Evolutionary conservation across 2,113 vertebrate genomes (phyloP).

Genomic region (Peromyscus maniculatus): DNA sequence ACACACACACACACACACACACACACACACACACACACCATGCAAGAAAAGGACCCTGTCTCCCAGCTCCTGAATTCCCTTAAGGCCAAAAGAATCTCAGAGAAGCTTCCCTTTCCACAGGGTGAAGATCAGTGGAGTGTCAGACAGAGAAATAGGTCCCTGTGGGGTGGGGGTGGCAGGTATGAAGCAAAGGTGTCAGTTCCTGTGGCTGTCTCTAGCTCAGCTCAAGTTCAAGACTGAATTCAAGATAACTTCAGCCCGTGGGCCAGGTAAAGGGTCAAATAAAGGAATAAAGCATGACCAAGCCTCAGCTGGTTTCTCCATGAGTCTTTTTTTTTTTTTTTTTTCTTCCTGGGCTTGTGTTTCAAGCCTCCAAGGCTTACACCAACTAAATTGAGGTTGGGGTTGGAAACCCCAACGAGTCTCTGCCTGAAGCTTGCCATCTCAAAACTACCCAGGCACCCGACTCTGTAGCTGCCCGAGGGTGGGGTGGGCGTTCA

Average conservation of each 20-base stretch:
- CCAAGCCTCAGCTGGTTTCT: background rate
- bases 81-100: background rate
- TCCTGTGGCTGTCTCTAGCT: background rate
- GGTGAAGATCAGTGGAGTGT: no score
- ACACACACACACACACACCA: no score
- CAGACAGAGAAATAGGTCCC: background rate
- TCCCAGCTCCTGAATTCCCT: background rate
- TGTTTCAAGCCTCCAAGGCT: background rate
- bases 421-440: no score
- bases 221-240: slow-evolving; percentile 22
- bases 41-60: no score
- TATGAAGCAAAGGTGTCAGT: background rate
- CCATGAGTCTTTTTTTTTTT: background rate
- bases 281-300: background rate
- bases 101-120: background rate
- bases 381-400: background rate
- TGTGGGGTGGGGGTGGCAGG: background rate
- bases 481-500: background rate
- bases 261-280: background rate
- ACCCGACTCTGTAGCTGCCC: background rate
- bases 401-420: background rate
- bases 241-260: background rate
- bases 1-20: no score
- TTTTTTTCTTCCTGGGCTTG: background rate
- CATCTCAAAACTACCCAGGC: background rate